Percentiles rank a stretch among this genome's conserved stretches.
Conservation (phyloP, 2,113 vertebrate species). For the Charina bottae region DNA sequence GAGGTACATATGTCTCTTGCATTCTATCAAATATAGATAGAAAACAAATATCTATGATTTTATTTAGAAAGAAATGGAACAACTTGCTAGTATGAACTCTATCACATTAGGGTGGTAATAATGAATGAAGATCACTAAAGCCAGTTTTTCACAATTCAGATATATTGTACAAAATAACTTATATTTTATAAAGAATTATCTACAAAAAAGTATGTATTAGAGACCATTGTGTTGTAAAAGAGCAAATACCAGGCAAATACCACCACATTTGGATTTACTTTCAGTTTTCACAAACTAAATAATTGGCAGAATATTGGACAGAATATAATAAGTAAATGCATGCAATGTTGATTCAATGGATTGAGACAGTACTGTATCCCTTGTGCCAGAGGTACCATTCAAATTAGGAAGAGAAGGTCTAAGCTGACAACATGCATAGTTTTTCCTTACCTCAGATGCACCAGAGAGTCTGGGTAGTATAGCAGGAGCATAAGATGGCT, state of each 20-base stretch:
- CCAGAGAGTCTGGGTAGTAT: conserved; percentile 77
- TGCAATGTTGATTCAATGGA: neutral
- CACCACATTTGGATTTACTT: neutral
- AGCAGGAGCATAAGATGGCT: conserved; percentile 59
- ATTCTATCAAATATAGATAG: too few relatives aligned
- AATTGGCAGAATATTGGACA: neutral
- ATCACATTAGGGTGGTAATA: neutral
- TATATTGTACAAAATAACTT: neutral
- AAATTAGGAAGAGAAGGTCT: neutral
- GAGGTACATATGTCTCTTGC: neutral
- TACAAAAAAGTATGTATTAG: neutral
- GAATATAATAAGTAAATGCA: neutral
- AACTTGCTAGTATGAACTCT: neutral
- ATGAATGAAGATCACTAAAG: neutral
- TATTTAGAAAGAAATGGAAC: too few relatives aligned
- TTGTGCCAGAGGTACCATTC: neutral
- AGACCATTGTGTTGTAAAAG: neutral
- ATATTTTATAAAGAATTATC: neutral
- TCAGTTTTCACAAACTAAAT: neutral
- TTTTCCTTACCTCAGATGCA: conserved; percentile 81
- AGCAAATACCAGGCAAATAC: neutral
- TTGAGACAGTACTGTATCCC: neutral
- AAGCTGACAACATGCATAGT: neutral
- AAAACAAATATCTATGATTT: too few relatives aligned
- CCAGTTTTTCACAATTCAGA: neutral